Percentiles rank a stretch among this genome's conserved stretches.
Conservation (phyloP, 2,113 vertebrate species). For the Mustelus asterias region DNA sequence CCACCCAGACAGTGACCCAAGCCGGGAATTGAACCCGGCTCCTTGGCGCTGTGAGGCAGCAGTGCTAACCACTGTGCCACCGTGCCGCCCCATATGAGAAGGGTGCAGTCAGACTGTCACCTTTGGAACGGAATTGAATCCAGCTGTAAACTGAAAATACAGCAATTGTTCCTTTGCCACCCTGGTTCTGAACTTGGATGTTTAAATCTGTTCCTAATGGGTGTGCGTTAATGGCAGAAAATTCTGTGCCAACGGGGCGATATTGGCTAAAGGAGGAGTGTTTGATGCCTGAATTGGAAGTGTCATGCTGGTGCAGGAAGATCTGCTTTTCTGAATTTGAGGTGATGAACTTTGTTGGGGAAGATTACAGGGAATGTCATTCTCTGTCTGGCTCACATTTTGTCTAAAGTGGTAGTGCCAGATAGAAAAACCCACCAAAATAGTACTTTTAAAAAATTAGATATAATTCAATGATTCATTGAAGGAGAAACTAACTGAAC, state of each 20-base stretch:
- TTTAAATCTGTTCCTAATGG: background rate
- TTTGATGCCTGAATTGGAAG: background rate
- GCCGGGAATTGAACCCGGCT: too few species aligned
- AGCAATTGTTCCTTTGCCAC: background rate
- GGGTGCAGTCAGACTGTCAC: background rate
- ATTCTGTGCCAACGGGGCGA: too few species aligned
- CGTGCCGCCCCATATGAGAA: background rate
- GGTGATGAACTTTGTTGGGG: background rate
- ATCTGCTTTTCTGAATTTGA: background rate
- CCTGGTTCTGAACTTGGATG: background rate
- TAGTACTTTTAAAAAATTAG: background rate
- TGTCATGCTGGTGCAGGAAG: background rate
- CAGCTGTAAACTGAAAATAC: background rate
- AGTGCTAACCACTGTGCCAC: too few species aligned
- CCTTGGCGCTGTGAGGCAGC: too few species aligned
- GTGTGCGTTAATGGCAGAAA: background rate
- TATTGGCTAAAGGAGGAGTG: background rate
- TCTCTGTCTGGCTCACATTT: background rate
- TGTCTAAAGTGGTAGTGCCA: background rate
- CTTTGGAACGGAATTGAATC: background rate
- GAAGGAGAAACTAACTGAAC: background rate
- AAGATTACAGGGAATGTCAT: background rate
- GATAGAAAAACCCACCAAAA: background rate
- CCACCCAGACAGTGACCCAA: too few species aligned
- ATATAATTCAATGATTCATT: background rate